phyloP scores from a whole-genome alignment of 2,888 invertebrate species.

The Oscheius sp. region DNA sequence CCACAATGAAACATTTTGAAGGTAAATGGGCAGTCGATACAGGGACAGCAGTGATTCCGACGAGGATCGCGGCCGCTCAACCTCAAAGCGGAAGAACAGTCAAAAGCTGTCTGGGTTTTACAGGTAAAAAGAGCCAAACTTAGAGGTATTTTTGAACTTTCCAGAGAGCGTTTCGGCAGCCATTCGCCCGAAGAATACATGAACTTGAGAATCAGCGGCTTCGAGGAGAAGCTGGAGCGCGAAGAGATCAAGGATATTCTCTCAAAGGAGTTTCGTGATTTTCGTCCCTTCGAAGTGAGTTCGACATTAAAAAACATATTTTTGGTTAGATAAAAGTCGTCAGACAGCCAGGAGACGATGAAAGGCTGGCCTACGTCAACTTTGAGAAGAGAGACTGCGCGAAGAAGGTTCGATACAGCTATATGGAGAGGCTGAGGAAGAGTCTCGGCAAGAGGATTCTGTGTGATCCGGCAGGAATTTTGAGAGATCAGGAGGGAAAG shows the following conservation, averaged over 20 bases:
- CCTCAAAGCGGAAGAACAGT: background rate
- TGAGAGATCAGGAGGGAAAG: constrained; percentile 72
- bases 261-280: constrained; percentile 63
- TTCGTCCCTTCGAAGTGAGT: constrained; percentile 69
- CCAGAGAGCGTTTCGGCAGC: constrained; percentile 69
- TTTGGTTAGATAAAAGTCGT: constrained; percentile 70
- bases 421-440: constrained; percentile 58
- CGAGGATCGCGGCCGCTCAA: constrained; percentile 26
- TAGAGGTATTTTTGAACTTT: constrained; percentile 14
- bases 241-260: constrained; percentile 66
- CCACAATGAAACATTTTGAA: background rate
- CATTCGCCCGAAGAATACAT: constrained; percentile 73
- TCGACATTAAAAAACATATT: background rate
- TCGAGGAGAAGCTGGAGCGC: constrained; percentile 61
- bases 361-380: constrained; percentile 72
- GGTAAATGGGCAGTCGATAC: constrained; percentile 22
- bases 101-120: constrained; percentile 26
- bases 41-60: constrained; percentile 18
- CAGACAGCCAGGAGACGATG: constrained; percentile 67
- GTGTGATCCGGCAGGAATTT: constrained; percentile 72
- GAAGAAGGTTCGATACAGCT: constrained; percentile 36
- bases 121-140: background rate
- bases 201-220: constrained; percentile 70
- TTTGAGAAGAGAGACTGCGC: constrained; percentile 68
- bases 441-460: constrained; percentile 62